phyloP scores from a whole-genome alignment of 2,113 vertebrate species.

The Brachirus orientalis region DNA sequence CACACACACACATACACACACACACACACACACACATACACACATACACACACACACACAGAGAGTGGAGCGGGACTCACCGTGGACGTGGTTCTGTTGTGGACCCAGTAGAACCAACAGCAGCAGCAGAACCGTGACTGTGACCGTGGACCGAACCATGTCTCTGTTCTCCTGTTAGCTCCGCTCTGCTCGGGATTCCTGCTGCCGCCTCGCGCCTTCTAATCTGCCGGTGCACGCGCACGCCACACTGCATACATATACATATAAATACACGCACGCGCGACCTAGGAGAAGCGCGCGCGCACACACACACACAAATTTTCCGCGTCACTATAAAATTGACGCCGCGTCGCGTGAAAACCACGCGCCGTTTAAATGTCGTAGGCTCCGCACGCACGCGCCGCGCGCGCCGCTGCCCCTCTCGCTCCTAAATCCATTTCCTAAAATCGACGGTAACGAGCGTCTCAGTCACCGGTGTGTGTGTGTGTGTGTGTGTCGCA shows the following conservation, averaged over 20 bases:
- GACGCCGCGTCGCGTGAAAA: too few species aligned
- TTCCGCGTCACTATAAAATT: too few species aligned
- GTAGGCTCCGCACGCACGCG: conserved; percentile 18
- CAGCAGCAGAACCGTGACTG: conserved; percentile 62
- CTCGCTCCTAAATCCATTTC: conserved; percentile 65
- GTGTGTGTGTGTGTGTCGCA: background rate
- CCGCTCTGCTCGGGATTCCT: background rate
- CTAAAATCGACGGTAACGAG: conserved; percentile 58
- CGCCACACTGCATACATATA: conserved; percentile 20
- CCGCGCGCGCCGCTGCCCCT: conserved; percentile 32
- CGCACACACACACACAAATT: background rate
- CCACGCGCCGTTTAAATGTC: conserved; percentile 46
- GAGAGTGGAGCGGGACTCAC: conserved; percentile 73
- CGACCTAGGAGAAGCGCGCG: conserved; percentile 10
- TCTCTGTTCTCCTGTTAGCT: conserved; percentile 44
- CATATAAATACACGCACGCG: background rate
- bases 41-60: background rate
- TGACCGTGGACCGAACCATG: conserved; percentile 72
- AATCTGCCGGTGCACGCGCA: conserved; percentile 45
- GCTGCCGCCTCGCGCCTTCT: conserved; percentile 19
- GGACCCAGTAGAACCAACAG: conserved; percentile 73
- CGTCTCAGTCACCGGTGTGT: conserved; percentile 27
- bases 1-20: background rate
- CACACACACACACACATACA: background rate
- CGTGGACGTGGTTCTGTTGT: conserved; percentile 62